Percentiles rank a stretch among this genome's conserved stretches.
phyloP scores from a whole-genome alignment of 2,888 invertebrate genomes.

The Empis stercorea region DNA sequence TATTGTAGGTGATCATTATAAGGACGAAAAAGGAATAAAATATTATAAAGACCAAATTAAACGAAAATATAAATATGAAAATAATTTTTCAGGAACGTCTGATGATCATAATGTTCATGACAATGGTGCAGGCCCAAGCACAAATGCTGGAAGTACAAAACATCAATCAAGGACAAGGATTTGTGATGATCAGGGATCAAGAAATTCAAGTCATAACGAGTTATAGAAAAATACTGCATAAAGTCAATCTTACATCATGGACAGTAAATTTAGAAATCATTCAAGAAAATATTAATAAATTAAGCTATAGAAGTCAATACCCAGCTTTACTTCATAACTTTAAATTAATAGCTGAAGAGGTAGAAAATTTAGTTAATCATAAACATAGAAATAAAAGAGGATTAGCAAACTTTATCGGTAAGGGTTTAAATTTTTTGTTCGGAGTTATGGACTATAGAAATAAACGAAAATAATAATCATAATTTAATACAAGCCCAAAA shows the following conservation, averaged over 20 bases:
- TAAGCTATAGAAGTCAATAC: constrained; percentile 1
- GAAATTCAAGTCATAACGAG: background rate
- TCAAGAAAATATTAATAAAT: constrained; percentile 3
- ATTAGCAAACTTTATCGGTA: constrained; percentile 2
- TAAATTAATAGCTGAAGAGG: background rate
- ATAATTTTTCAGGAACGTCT: background rate
- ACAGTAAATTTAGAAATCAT: constrained; percentile 1
- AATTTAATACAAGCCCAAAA: constrained; percentile 2
- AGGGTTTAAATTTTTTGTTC: constrained; percentile 3
- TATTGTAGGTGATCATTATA: constrained; percentile 1
- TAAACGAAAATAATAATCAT: constrained; percentile 4
- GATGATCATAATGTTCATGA: background rate
- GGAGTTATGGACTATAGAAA: constrained; percentile 5
- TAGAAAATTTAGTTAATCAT: background rate
- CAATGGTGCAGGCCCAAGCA: background rate
- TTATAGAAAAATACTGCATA: constrained; percentile 5
- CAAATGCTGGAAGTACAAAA: constrained; percentile 1
- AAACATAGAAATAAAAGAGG: background rate
- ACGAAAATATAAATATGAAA: constrained; percentile 2
- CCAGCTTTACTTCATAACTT: constrained; percentile 1
- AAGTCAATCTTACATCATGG: background rate
- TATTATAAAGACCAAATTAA: constrained; percentile 5
- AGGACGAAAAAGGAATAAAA: constrained; percentile 1
- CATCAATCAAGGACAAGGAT: constrained; percentile 1
- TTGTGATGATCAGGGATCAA: constrained; percentile 1